phyloP scores from a whole-genome alignment of 2,113 vertebrate genomes.

The cat (Felis catus) region DNA sequence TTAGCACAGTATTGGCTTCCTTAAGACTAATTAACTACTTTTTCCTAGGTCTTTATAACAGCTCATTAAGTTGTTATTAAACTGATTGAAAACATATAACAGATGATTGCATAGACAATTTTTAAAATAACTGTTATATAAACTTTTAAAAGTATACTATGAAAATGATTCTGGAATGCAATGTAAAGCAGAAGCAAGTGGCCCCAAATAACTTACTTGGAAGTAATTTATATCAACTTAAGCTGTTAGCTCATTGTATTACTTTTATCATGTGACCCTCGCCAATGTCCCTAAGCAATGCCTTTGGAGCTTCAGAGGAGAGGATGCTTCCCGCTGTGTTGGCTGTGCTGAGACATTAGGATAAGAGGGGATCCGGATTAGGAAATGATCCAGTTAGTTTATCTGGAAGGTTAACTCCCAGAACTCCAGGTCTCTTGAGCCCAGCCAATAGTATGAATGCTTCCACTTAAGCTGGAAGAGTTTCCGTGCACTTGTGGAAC shows the following conservation, averaged over 20 bases:
- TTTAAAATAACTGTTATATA: constrained; percentile 74
- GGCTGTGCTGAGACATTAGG: background rate
- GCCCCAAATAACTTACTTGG: constrained; percentile 72
- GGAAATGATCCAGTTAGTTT: constrained; percentile 45
- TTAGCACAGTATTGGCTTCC: constrained; percentile 77
- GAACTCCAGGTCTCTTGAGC: background rate
- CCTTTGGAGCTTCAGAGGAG: constrained; percentile 47
- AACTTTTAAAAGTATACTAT: constrained; percentile 76
- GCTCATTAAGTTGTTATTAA: constrained; percentile 70
- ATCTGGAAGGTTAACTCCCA: constrained; percentile 45
- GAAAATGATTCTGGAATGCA: constrained; percentile 76
- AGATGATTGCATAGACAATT: constrained; percentile 71
- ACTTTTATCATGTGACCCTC: constrained; percentile 63
- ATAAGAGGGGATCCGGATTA: constrained; percentile 25
- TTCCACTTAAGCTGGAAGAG: background rate
- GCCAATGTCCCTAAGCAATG: constrained; percentile 54
- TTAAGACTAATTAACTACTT: constrained; percentile 74
- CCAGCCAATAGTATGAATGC: background rate
- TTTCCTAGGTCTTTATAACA: constrained; percentile 79
- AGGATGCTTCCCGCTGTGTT: background rate
- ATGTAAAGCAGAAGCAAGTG: constrained; percentile 71
- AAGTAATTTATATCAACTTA: constrained; percentile 81
- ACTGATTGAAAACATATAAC: constrained; percentile 51
- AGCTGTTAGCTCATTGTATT: constrained; percentile 80
- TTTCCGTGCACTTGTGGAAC: background rate